Evolutionary conservation across 2,797 vertebrate genomes (phyloP), one percentile per base, ranked within the genome.

Genomic region (Sebastes miniatus): DNA sequence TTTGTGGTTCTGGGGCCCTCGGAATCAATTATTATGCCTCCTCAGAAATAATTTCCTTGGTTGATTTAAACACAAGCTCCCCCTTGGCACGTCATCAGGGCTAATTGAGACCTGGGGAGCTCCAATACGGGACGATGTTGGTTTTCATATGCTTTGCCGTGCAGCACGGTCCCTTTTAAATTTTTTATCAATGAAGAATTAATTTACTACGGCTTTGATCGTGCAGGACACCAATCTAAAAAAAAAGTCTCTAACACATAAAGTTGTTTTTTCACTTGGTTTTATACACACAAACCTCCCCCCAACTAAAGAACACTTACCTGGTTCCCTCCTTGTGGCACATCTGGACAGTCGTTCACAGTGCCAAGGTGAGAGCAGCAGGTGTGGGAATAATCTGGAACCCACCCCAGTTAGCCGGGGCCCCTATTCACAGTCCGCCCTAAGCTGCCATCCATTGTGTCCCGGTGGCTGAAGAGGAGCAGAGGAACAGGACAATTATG

Each of bases 41-140:
- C 82, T 57, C 56, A 82, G 85, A 89, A 92, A 93, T 93, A 83
- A 91, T 92, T 87, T 93, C 80, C 87, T 88, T 69, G 68, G 57
- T 88, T 93, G 89, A 92, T 93, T 93, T 92, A 86, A 92, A 93
- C 91, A 92, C 85, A 73, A 67, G 85, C 88, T 95, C 94, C 95
- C 94, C 59, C 58, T 87, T 88, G 95, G 90, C 88, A 57, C 93
- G 79, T 91, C 91, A 95, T 96, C 95, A 96, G 83, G 67, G 83
- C 91, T 95, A 95, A 96, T 96, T 95, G 88, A 94, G 91, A 94
- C 86, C 94, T 93, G 83, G 92, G 94, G 92, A 95, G 79, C 68
- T 75, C 63, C 72, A 66, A 39, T 69, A 78, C 71, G 57, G 67
- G 69, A 79, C 29, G 8, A 52, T 81, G 72, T 83, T 87, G 69